Percentiles rank a stretch among this genome's conserved stretches.
phyloP scores from a whole-genome alignment of 2,113 vertebrate species.

The Macroglossus sobrinus region DNA sequence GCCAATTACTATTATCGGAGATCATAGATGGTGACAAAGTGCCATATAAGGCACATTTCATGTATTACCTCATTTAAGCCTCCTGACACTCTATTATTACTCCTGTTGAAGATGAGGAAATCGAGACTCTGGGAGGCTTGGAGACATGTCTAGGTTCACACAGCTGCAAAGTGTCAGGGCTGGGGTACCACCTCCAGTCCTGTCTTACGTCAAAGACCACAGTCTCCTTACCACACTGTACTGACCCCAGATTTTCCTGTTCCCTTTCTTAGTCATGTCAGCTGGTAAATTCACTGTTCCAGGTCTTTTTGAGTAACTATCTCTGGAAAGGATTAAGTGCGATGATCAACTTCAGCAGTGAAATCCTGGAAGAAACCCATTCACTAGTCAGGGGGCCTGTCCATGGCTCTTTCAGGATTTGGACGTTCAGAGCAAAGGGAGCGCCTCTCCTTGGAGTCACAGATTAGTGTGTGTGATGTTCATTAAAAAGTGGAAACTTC shows the following conservation, averaged over 20 bases:
- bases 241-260: no score
- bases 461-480: not conserved
- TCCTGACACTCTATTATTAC: not conserved
- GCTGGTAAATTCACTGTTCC: not conserved
- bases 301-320: not conserved
- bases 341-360: not conserved
- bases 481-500: not conserved
- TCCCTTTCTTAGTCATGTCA: not conserved
- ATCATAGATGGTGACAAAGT: not conserved
- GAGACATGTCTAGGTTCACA: accelerated
- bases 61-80: not conserved
- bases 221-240: not conserved
- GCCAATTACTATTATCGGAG: not conserved
- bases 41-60: not conserved
- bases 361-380: not conserved
- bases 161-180: not conserved
- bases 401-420: accelerated
- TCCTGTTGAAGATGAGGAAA: not conserved
- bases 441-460: not conserved
- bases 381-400: no score
- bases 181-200: not conserved
- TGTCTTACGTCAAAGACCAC: not conserved
- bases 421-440: accelerated
- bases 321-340: not conserved
- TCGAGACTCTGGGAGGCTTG: not conserved